phyloP scores from a whole-genome alignment of 1,140 invertebrate species.

The Papilio xuthus region DNA sequence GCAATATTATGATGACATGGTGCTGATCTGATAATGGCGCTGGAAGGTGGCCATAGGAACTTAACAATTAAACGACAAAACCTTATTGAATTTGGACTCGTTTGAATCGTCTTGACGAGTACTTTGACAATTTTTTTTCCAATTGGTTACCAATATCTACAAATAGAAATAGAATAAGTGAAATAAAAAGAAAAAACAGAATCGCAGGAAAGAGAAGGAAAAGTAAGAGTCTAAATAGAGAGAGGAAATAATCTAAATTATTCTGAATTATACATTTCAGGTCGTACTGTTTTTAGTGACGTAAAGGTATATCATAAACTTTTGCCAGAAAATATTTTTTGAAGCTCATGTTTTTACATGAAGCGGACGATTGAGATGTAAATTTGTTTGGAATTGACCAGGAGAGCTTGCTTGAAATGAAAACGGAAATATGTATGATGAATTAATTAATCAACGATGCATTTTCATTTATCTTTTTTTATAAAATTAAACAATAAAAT shows the following conservation, averaged over 20 bases:
- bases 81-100: too few species aligned
- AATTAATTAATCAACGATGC: slow-evolving; percentile 47
- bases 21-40: too few species aligned
- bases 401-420: slow-evolving; percentile 62
- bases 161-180: too few species aligned
- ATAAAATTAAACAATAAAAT: neutral
- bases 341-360: slow-evolving; percentile 72
- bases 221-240: too few species aligned
- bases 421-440: slow-evolving; percentile 46
- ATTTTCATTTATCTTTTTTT: slow-evolving; percentile 28
- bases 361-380: slow-evolving; percentile 72
- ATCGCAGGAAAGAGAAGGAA: too few species aligned
- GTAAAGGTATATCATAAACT: slow-evolving; percentile 58
- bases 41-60: too few species aligned
- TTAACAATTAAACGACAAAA: too few species aligned
- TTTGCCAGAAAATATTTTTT: slow-evolving; percentile 44
- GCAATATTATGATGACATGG: too few species aligned
- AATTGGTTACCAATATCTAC: too few species aligned
- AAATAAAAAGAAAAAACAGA: too few species aligned
- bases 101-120: too few species aligned
- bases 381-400: slow-evolving; percentile 70
- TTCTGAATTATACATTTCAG: slow-evolving; percentile 25
- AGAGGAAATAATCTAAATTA: neutral
- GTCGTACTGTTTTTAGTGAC: slow-evolving; percentile 31
- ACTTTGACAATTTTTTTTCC: too few species aligned